Conservation (phyloP, 2,888 invertebrate species). For the Cataglyphis cursor region DNA sequence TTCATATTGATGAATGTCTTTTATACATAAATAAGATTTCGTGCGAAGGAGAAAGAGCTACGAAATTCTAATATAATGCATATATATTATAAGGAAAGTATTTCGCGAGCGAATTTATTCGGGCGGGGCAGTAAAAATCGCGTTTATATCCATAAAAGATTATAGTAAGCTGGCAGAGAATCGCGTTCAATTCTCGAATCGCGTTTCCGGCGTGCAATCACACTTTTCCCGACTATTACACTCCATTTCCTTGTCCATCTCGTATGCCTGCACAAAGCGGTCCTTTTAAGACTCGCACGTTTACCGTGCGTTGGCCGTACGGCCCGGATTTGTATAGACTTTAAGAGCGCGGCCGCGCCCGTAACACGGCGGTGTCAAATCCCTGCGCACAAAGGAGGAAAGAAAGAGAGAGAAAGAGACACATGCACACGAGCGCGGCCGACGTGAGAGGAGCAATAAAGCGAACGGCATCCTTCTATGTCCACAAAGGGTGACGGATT, state of each 20-base stretch:
- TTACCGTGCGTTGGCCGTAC: slow-evolving; percentile 20
- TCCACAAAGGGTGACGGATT: slow-evolving; percentile 76
- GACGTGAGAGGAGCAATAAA: slow-evolving; percentile 70
- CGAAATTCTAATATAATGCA: not conserved
- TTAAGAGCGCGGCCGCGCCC: slow-evolving; percentile 66
- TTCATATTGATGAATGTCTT: too few relatives aligned
- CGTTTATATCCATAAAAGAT: slow-evolving; percentile 37
- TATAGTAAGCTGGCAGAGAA: slow-evolving; percentile 23
- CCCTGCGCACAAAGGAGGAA: slow-evolving; percentile 49
- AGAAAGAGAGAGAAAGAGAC: not conserved
- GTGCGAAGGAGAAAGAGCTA: too few relatives aligned
- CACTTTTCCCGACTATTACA: slow-evolving; percentile 62
- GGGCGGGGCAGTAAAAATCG: not conserved
- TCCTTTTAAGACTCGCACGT: slow-evolving; percentile 61
- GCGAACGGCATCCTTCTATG: slow-evolving; percentile 70
- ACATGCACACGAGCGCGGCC: slow-evolving; percentile 7
- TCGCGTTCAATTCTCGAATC: not conserved
- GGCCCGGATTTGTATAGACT: slow-evolving; percentile 63
- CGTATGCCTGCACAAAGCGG: slow-evolving; percentile 58
- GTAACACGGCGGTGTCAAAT: slow-evolving; percentile 57
- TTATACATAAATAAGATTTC: not conserved
- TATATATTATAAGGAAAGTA: not conserved
- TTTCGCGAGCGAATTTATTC: slow-evolving; percentile 11
- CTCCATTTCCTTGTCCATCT: slow-evolving; percentile 54
- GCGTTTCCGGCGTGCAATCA: slow-evolving; percentile 57